Evolutionary conservation across 2,888 invertebrate genomes (phyloP), one percentile per base, ranked within the genome.

Genomic region (Eupeodes latifasciatus): DNA sequence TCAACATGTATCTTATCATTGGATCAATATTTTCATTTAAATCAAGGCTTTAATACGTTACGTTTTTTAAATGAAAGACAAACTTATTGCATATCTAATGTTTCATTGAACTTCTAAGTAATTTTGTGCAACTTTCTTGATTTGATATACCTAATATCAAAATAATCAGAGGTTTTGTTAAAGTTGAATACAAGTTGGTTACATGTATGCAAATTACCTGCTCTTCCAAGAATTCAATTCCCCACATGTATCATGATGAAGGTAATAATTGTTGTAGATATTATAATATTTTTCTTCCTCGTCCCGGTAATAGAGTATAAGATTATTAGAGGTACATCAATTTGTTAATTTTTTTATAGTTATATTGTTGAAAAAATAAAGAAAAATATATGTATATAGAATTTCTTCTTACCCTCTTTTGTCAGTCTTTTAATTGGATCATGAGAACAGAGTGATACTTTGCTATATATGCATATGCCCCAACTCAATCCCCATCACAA

Each of bases 361-460:
- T 12, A 4, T 47, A 27, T 49, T 11, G 34, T 59, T 36, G 14
- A n/a, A 79, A 19, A 34, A 64, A 64, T 6, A 57, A 34, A 59
- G 34, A 80, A 74, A 34, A 71, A 77, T 81, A 77, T 81, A 67
- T 40, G 59, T 77, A 47, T 49, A 76, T 66, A 83, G 83, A 81
- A 81, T 83, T 79, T 87, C 74, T 75, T 62, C 69, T 69, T 67
- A 53, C 61, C 84, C 69, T 79, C 82, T 72, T 62, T 51, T 34
- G 47, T 62, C 64, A 71, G 62, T 16, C 55, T 51, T 61, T 88
- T 88, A 88, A 88, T 88, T 88, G 81, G 81, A 81, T 78, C 88
- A 88, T 88, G 88, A 78, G 88, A 88, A 88, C 78, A 66, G 61
- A 57, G 57, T 64, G 77, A 71, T 64, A 57, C 82, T 74, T 27